These are phyloP conservation scores for Sebastes cheni DNA, from an alignment of 2,797 vertebrate genomes.

Conservation along the genomic window DNA sequence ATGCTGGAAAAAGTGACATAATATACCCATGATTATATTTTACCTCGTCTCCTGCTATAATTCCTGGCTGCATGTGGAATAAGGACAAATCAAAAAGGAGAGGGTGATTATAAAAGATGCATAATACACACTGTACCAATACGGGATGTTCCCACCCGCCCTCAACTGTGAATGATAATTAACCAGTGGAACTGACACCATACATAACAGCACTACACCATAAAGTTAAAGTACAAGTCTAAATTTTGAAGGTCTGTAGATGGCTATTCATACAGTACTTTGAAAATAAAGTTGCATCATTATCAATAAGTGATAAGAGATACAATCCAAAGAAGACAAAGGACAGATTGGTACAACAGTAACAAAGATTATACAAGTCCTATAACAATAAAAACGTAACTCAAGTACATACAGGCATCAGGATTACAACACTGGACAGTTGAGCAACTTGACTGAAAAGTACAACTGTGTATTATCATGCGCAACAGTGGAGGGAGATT, in stretches of 20 bases:
- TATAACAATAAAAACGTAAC: background rate
- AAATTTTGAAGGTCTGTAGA: background rate
- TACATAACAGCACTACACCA: background rate
- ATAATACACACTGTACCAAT: constrained; percentile 34
- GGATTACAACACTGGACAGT: background rate
- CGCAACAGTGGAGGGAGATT: background rate
- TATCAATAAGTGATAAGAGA: background rate
- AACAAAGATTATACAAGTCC: background rate
- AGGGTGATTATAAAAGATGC: constrained; percentile 73
- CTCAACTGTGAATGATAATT: constrained; percentile 21
- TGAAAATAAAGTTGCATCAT: background rate
- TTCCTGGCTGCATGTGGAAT: constrained; percentile 99
- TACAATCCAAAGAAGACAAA: background rate
- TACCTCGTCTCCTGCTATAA: constrained; percentile 99
- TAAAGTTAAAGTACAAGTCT: background rate
- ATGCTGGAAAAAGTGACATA: constrained; percentile 18
- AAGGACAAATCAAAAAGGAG: constrained; percentile 80
- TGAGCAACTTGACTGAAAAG: background rate
- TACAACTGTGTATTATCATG: background rate
- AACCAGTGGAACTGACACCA: background rate
- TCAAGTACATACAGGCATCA: background rate
- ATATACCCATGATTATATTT: constrained; percentile 60
- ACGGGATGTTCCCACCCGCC: background rate
- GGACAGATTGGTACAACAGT: background rate
- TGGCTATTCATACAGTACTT: background rate